A percentile compares a stretch with the other conserved stretches of the same genome.
phyloP scores from a whole-genome alignment of 2,888 invertebrate species.

The Ditylenchus weischeri region DNA sequence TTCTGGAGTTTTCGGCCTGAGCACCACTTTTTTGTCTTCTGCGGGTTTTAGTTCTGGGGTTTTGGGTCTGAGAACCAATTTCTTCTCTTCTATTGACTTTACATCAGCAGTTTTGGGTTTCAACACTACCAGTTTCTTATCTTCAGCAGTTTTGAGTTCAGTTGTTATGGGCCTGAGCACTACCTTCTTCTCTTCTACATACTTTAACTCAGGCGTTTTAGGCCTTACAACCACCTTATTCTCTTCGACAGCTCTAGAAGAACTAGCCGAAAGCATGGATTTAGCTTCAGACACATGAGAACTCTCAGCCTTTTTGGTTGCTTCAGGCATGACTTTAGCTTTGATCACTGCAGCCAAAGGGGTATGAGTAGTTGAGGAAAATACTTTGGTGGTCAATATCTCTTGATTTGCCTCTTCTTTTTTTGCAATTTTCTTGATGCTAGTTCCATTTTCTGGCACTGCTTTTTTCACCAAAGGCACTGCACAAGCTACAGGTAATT shows the following conservation, averaged over 20 bases:
- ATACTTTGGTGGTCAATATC: conserved; percentile 8
- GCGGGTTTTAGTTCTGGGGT: conserved; percentile 6
- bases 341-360: background rate
- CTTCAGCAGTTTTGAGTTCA: too few relatives aligned
- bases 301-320: too few relatives aligned
- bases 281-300: too few relatives aligned
- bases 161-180: too few relatives aligned
- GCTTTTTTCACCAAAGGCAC: conserved; percentile 13
- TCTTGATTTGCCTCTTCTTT: conserved; percentile 12
- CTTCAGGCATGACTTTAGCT: background rate
- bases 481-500: conserved; percentile 24
- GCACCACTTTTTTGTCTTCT: too few relatives aligned
- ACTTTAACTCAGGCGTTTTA: background rate
- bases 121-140: too few relatives aligned
- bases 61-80: conserved; percentile 3
- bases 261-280: background rate
- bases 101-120: background rate
- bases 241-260: background rate
- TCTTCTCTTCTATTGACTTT: conserved; percentile 23
- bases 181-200: too few relatives aligned
- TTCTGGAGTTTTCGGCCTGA: too few relatives aligned
- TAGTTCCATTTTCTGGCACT: background rate
- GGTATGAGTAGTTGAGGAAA: background rate
- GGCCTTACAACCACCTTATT: background rate
- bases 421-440: background rate